Percentiles rank a stretch among this genome's conserved stretches.
phyloP scores from a whole-genome alignment of 1,140 invertebrate genomes.

The Cataglyphis hispanica region DNA sequence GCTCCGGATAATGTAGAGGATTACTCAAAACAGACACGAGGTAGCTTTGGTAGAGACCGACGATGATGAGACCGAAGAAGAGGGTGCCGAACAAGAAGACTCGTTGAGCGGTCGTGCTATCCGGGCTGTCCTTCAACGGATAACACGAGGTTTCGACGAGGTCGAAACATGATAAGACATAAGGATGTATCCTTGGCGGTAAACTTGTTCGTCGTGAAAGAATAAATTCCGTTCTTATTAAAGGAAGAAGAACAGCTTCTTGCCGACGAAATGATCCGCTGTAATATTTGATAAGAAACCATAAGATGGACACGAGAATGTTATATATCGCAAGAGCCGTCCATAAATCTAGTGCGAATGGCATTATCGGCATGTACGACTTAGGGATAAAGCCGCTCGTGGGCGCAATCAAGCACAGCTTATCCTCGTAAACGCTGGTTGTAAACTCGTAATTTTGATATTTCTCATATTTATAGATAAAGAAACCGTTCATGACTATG shows the following conservation, averaged over 20 bases:
- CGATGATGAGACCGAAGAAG: constrained; percentile 69
- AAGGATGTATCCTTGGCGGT: constrained; percentile 57
- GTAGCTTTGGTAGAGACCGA: constrained; percentile 72
- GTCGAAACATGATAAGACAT: constrained; percentile 12
- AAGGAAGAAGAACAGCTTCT: neutral
- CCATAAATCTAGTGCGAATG: constrained; percentile 72
- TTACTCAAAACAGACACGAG: constrained; percentile 74
- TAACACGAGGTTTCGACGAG: constrained; percentile 61
- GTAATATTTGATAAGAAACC: constrained; percentile 60
- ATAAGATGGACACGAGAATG: constrained; percentile 58
- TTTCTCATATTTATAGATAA: constrained; percentile 67
- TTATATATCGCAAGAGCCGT: constrained; percentile 67
- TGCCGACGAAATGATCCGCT: constrained; percentile 32
- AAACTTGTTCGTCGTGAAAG: neutral
- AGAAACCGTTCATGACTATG: constrained; percentile 74
- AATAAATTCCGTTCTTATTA: neutral
- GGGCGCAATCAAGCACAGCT: constrained; percentile 73
- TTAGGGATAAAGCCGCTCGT: constrained; percentile 69
- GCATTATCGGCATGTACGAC: constrained; percentile 76
- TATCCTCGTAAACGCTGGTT: constrained; percentile 65
- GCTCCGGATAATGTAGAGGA: constrained; percentile 71
- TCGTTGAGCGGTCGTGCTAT: constrained; percentile 51
- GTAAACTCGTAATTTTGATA: constrained; percentile 68
- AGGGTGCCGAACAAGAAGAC: constrained; percentile 66
- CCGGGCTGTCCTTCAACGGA: constrained; percentile 38